These are phyloP conservation scores for Dilophus febrilis DNA, from an alignment of 2,888 invertebrate genomes.

Conservation along the genomic window DNA sequence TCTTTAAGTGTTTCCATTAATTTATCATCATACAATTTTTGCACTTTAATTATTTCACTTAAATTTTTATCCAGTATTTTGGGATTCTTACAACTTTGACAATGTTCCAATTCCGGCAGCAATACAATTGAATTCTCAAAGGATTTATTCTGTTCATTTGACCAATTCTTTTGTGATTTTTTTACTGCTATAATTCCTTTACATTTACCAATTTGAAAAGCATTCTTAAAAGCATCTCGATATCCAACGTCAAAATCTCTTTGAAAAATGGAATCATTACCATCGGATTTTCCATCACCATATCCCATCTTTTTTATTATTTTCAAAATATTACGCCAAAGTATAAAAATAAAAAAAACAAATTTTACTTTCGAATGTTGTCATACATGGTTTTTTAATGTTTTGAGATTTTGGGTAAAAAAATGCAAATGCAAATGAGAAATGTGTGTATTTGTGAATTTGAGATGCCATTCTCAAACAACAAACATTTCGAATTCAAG, in stretches of 20 bases:
- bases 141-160: neutral
- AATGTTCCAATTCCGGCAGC: slow-evolving; percentile 12
- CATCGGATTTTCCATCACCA: slow-evolving; percentile 49
- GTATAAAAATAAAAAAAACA: no score
- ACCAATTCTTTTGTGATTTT: no score
- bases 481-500: no score
- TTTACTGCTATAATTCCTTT: slow-evolving; percentile 21
- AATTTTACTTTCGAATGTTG: neutral
- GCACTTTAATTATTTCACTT: slow-evolving; percentile 17
- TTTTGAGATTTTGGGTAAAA: no score
- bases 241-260: slow-evolving; percentile 53
- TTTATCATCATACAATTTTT: slow-evolving; percentile 15
- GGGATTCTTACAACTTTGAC: slow-evolving; percentile 15
- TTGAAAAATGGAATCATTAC: slow-evolving; percentile 45
- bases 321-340: no score
- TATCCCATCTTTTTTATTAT: slow-evolving; percentile 56
- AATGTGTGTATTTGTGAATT: no score
- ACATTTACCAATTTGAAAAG: slow-evolving; percentile 37
- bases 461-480: no score
- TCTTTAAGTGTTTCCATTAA: neutral
- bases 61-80: slow-evolving; percentile 12
- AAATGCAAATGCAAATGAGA: no score
- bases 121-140: no score
- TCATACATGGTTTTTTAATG: neutral
- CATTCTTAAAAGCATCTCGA: slow-evolving; percentile 42